Conservation (phyloP, 2,888 invertebrate genomes). For the Catocala nupta region DNA sequence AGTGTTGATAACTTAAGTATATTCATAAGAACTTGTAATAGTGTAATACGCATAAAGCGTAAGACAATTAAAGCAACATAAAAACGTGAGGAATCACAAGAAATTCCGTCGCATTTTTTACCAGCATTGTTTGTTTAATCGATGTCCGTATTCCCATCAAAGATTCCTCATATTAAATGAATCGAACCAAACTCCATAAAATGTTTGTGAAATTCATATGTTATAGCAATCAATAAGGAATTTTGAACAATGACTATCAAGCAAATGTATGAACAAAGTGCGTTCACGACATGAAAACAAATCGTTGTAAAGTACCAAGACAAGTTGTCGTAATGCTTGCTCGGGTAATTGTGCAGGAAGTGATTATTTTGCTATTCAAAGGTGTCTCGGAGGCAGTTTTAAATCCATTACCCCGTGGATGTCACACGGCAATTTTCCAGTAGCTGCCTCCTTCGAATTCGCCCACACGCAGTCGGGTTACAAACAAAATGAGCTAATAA, state of each 20-base stretch:
- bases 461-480: constrained; percentile 81
- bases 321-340: constrained; percentile 61
- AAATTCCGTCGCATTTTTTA: constrained; percentile 38
- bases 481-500: constrained; percentile 82
- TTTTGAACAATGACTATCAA: constrained; percentile 29
- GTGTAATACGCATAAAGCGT: constrained; percentile 33
- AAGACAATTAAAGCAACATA: constrained; percentile 36
- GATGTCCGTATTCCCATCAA: constrained; percentile 47
- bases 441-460: constrained; percentile 68
- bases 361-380: constrained; percentile 80
- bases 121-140: constrained; percentile 40
- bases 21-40: constrained; percentile 3
- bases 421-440: constrained; percentile 86
- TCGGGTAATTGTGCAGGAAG: constrained; percentile 75
- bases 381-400: constrained; percentile 79
- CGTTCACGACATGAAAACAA: constrained; percentile 48
- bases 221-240: constrained; percentile 18
- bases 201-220: constrained; percentile 26
- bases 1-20: no score
- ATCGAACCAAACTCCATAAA: constrained; percentile 37
- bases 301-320: constrained; percentile 58
- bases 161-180: constrained; percentile 42
- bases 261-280: constrained; percentile 30
- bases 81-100: constrained; percentile 48
- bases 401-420: constrained; percentile 82